These are phyloP conservation scores for Babylonia areolata DNA, from an alignment of 1,140 invertebrate genomes.

Conservation along the genomic window DNA sequence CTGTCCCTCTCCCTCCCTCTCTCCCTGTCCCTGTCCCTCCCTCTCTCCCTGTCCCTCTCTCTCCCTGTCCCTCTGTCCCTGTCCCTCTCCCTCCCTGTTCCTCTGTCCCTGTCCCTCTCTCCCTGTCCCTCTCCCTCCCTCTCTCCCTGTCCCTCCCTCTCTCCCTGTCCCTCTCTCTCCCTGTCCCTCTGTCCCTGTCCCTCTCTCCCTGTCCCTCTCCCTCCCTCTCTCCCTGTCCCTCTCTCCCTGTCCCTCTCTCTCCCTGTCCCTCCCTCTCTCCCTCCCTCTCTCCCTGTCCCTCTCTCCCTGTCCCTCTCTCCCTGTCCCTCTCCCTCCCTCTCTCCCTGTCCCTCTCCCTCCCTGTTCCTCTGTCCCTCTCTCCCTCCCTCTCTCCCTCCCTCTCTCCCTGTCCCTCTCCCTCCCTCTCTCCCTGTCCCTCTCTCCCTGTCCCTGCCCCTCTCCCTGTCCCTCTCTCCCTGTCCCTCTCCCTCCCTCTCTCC, in stretches of 20 bases:
- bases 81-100: not conserved
- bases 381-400: not conserved
- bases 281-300: constrained; percentile 3
- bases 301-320: not conserved
- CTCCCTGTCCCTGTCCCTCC: no score
- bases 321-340: not conserved
- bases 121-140: not conserved
- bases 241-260: not conserved
- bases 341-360: not conserved
- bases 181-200: not conserved
- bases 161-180: not conserved
- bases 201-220: not conserved
- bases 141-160: not conserved
- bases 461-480: not conserved
- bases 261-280: not conserved
- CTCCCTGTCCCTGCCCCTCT: not conserved
- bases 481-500: not conserved
- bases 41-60: not conserved
- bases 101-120: not conserved
- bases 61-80: not conserved
- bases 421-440: not conserved
- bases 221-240: not conserved
- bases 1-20: not conserved
- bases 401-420: not conserved
- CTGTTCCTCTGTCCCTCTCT: no score